Evolutionary conservation across 2,113 vertebrate species (phyloP).

Genomic region (Shinisaurus crocodilurus): DNA sequence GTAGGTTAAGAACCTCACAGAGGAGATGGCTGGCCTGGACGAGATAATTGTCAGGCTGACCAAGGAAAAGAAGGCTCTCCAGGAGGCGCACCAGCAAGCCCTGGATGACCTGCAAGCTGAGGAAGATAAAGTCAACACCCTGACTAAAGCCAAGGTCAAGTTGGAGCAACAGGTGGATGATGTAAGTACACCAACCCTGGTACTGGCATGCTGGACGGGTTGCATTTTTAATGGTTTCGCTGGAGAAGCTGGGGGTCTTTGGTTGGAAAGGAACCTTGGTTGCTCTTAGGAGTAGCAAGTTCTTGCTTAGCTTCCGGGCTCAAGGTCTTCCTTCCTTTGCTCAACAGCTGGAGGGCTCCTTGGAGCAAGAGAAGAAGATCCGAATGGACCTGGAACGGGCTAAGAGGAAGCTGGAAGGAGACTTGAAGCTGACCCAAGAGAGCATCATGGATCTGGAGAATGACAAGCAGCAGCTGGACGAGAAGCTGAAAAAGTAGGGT

Average conservation of each 20-base stretch:
- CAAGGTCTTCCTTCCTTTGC: background rate
- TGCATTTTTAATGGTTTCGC: rapidly evolving
- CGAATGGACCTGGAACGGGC: constrained; percentile 83
- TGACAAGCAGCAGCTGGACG: constrained; percentile 82
- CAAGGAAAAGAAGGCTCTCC: constrained; percentile 94
- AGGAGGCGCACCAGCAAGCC: constrained; percentile 93
- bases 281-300: background rate
- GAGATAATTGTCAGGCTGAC: constrained; percentile 90
- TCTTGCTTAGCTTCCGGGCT: background rate
- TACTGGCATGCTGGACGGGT: rapidly evolving
- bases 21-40: constrained; percentile 94
- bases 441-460: constrained; percentile 85
- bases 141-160: constrained; percentile 90
- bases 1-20: constrained; percentile 93
- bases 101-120: constrained; percentile 95
- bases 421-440: constrained; percentile 81
- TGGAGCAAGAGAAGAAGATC: constrained; percentile 85
- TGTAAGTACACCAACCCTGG: constrained; percentile 69
- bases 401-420: constrained; percentile 81
- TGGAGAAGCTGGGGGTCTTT: rapidly evolving
- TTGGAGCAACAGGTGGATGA: constrained; percentile 95
- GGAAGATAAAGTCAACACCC: constrained; percentile 92
- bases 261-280: background rate
- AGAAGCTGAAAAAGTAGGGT: constrained; percentile 79
- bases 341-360: constrained; percentile 78